Evolutionary conservation across 2,113 vertebrate species (phyloP).

Genomic region (Xiphophorus maculatus): DNA sequence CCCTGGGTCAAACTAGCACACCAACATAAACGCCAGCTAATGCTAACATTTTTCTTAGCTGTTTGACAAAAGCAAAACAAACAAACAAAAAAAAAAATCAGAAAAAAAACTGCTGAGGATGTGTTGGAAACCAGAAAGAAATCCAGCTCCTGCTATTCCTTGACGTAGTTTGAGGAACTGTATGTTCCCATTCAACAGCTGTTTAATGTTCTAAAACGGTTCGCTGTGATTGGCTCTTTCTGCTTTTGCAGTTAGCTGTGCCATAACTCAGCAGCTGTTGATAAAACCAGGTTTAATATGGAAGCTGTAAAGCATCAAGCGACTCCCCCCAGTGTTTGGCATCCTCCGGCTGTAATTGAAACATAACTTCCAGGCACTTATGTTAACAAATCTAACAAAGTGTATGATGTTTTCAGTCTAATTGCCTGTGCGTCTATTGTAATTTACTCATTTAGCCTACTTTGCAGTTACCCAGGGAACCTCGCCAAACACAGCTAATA

Average conservation of each 20-base stretch:
- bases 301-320: not conserved
- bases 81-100: too few relatives aligned
- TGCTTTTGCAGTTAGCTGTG: not conserved
- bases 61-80: too few relatives aligned
- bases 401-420: conserved; percentile 25
- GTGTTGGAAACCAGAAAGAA: conserved; percentile 28
- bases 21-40: too few relatives aligned
- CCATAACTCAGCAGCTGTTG: conserved; percentile 22
- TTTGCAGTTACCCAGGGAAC: conserved; percentile 36
- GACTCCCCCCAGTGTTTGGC: not conserved
- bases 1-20: too few relatives aligned
- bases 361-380: conserved; percentile 29
- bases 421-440: conserved; percentile 7
- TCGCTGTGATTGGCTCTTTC: not conserved
- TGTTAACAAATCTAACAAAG: conserved; percentile 33
- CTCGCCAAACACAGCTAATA: conserved; percentile 15
- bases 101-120: not conserved
- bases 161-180: not conserved
- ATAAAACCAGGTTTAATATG: conserved; percentile 5
- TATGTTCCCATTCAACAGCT: not conserved
- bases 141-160: not conserved
- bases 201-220: conserved; percentile 16
- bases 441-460: conserved; percentile 26
- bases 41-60: too few relatives aligned
- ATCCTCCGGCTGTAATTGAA: conserved; percentile 3